Evolutionary conservation across 2,888 invertebrate species (phyloP).

Genomic region (Drosophila barbarae): DNA sequence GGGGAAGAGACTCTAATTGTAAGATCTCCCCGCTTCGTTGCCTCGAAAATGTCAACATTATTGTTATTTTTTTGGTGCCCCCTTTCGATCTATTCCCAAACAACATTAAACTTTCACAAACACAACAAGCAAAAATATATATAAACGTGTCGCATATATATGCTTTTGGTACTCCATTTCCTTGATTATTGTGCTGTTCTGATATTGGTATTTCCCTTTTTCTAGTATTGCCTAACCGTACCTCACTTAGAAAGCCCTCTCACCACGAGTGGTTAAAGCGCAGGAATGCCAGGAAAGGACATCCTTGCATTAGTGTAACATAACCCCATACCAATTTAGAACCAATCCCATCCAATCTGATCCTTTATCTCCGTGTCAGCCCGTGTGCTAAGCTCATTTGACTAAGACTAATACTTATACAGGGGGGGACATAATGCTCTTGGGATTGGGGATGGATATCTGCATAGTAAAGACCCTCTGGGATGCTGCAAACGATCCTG

Average conservation of each 20-base stretch:
- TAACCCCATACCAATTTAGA: constrained; percentile 8
- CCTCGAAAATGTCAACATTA: constrained; percentile 48
- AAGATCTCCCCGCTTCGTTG: constrained; percentile 49
- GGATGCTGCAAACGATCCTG: constrained; percentile 22
- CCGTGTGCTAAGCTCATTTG: constrained; percentile 28
- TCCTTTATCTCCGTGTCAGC: constrained; percentile 11
- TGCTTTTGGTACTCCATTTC: constrained; percentile 51
- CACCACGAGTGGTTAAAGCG: constrained; percentile 36
- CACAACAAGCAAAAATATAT: constrained; percentile 52
- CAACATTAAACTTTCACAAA: constrained; percentile 43
- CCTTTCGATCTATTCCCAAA: constrained; percentile 20
- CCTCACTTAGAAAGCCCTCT: constrained; percentile 60
- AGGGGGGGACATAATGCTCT: constrained; percentile 10
- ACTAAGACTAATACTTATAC: constrained; percentile 36
- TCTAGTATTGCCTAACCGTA: constrained; percentile 44
- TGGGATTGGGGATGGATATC: neutral
- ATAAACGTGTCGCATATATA: constrained; percentile 31
- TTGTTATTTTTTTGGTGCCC: constrained; percentile 51
- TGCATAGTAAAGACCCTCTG: constrained; percentile 7
- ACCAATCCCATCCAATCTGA: constrained; percentile 3
- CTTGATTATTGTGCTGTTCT: constrained; percentile 61
- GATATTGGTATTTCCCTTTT: constrained; percentile 18
- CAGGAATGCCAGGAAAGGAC: neutral
- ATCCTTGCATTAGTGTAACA: constrained; percentile 13
- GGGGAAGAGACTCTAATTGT: neutral